Conservation (phyloP, 1,140 invertebrate species). For the Aporrectodea caliginosa region DNA sequence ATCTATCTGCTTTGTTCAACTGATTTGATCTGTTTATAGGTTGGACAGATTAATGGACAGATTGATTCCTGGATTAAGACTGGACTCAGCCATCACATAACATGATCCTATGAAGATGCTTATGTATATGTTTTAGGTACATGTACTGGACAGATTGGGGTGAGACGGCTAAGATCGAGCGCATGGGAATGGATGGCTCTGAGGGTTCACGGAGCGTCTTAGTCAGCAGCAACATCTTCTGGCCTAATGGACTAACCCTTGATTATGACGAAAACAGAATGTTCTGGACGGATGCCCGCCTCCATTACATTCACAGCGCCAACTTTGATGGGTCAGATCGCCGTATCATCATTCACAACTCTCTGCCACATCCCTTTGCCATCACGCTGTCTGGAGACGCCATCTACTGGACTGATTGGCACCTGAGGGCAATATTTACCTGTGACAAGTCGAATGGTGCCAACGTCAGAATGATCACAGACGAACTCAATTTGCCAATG, state of each 20-base stretch:
- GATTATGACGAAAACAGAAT: constrained; percentile 63
- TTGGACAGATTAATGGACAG: no score
- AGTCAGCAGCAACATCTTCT: constrained; percentile 45
- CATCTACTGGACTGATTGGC: background rate
- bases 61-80: no score
- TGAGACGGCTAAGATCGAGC: background rate
- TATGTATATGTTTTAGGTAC: no score
- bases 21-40: no score
- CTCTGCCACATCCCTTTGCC: constrained; percentile 58
- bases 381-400: constrained; percentile 56
- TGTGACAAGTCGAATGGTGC: background rate
- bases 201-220: constrained; percentile 36
- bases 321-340: constrained; percentile 64
- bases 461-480: background rate
- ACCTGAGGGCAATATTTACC: background rate
- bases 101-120: no score
- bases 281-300: constrained; percentile 94
- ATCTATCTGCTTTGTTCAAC: no score
- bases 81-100: no score
- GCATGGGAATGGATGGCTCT: constrained; percentile 14
- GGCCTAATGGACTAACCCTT: constrained; percentile 59
- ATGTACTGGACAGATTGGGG: constrained; percentile 19
- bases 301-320: constrained; percentile 51
- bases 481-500: background rate
- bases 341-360: constrained; percentile 47